Evolutionary conservation across 2,113 vertebrate genomes (phyloP).

Genomic region (Ptychochromis oligacanthus): DNA sequence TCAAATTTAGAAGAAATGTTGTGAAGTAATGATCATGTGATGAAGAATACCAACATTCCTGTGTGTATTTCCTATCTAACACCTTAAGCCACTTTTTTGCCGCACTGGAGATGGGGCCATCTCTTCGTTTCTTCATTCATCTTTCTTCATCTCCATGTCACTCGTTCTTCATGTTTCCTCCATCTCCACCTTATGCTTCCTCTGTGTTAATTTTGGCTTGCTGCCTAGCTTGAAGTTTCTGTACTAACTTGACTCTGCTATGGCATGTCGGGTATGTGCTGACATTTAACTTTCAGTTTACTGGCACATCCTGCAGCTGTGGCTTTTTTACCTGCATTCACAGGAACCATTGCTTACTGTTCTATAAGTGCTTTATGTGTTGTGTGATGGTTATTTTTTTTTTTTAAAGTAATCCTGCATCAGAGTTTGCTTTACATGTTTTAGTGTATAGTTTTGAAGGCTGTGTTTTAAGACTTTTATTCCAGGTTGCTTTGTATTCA

Average conservation of each 20-base stretch:
- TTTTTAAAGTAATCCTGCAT: accelerated
- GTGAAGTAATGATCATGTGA: slow-evolving; percentile 4
- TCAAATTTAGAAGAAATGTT: neutral
- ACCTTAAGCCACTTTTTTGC: slow-evolving; percentile 6
- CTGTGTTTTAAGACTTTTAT: neutral
- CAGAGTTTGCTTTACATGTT: neutral
- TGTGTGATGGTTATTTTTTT: accelerated
- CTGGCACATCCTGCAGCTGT: neutral
- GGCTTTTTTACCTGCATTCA: neutral
- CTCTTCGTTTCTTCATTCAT: slow-evolving; percentile 3
- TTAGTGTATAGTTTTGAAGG: neutral
- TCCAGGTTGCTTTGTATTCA: neutral
- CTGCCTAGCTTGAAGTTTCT: slow-evolving; percentile 23
- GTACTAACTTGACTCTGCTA: slow-evolving; percentile 24
- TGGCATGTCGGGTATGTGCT: slow-evolving; percentile 24
- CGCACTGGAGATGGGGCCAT: slow-evolving; percentile 50
- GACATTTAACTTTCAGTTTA: neutral
- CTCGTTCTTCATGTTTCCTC: slow-evolving; percentile 12
- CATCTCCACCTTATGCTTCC: neutral
- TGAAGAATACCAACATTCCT: slow-evolving; percentile 66
- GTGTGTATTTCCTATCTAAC: slow-evolving; percentile 74
- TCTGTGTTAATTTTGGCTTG: neutral
- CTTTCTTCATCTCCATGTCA: slow-evolving; percentile 2
- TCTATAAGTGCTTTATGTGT: neutral
- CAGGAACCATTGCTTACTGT: neutral